Percentiles rank a stretch among this genome's conserved stretches.
Conservation (phyloP, 2,113 vertebrate genomes). For the Gymnarchus niloticus region DNA sequence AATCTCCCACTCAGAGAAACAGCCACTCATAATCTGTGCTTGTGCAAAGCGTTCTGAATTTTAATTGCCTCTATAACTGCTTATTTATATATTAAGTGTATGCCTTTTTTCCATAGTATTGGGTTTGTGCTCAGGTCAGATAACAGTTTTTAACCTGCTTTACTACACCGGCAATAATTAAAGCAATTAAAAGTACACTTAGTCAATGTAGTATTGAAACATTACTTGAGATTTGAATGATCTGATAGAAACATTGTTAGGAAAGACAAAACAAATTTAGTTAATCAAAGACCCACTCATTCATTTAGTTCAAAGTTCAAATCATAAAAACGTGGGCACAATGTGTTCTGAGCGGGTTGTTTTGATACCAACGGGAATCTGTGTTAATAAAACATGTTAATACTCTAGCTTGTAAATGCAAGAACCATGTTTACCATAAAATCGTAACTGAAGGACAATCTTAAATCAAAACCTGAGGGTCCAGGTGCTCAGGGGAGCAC, state of each 20-base stretch:
- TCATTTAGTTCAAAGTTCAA: background rate
- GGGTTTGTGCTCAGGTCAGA: background rate
- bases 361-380: background rate
- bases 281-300: background rate
- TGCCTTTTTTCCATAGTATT: background rate
- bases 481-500: background rate
- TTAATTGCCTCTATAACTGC: conserved; percentile 44
- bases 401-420: background rate
- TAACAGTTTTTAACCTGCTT: conserved; percentile 12
- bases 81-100: conserved; percentile 33
- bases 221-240: too few species aligned
- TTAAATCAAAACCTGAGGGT: too few species aligned
- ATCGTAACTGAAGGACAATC: too few species aligned
- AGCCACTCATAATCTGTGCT: conserved; percentile 36
- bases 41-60: conserved; percentile 38
- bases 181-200: conserved; percentile 3
- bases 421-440: too few species aligned
- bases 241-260: background rate
- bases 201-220: too few species aligned
- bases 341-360: background rate
- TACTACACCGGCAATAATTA: background rate
- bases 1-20: conserved; percentile 48
- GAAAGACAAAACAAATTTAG: background rate
- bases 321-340: background rate
- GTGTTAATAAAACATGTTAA: background rate